Evolutionary conservation across 92 coral and sea anemone species (phyloP).

Genomic region (Blastomussa wellsi): DNA sequence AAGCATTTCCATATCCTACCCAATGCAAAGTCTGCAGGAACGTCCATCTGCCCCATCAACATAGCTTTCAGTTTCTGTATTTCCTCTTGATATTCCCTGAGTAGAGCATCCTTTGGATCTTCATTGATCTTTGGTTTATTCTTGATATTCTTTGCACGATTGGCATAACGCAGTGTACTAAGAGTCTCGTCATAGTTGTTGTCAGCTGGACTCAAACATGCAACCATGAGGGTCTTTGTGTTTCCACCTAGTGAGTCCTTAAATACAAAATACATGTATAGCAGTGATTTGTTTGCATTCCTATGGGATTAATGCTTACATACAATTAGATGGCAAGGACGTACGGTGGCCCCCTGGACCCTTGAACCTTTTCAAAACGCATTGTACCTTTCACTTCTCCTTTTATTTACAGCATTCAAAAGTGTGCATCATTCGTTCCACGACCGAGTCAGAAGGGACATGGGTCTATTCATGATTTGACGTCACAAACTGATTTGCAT

Average conservation of each 20-base stretch:
- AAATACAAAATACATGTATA: not conserved
- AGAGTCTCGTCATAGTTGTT: slow-evolving; percentile 98
- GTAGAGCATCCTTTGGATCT: slow-evolving; percentile 96
- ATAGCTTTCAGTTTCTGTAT: slow-evolving; percentile 86
- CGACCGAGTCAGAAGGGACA: too few relatives aligned
- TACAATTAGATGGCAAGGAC: too few relatives aligned
- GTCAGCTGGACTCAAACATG: slow-evolving; percentile 98
- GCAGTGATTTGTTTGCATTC: not conserved
- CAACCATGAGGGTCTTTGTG: slow-evolving; percentile 89
- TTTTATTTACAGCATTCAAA: too few relatives aligned
- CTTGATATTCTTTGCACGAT: slow-evolving; percentile 97
- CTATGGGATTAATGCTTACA: not conserved
- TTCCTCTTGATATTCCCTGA: slow-evolving; percentile 87
- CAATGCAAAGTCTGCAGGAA: slow-evolving; percentile 78
- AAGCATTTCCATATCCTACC: not conserved
- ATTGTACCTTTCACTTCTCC: too few relatives aligned
- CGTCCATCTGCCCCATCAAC: slow-evolving; percentile 91
- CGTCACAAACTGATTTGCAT: too few relatives aligned
- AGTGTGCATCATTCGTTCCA: too few relatives aligned
- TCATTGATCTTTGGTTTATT: slow-evolving; percentile 97
- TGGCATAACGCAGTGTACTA: slow-evolving; percentile 96
- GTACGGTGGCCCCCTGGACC: too few relatives aligned
- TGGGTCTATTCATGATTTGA: too few relatives aligned
- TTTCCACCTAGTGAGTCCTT: slow-evolving; percentile 21
- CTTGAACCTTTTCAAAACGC: too few relatives aligned